Conservation (phyloP, 2,797 vertebrate genomes). For the Fringilla coelebs region DNA sequence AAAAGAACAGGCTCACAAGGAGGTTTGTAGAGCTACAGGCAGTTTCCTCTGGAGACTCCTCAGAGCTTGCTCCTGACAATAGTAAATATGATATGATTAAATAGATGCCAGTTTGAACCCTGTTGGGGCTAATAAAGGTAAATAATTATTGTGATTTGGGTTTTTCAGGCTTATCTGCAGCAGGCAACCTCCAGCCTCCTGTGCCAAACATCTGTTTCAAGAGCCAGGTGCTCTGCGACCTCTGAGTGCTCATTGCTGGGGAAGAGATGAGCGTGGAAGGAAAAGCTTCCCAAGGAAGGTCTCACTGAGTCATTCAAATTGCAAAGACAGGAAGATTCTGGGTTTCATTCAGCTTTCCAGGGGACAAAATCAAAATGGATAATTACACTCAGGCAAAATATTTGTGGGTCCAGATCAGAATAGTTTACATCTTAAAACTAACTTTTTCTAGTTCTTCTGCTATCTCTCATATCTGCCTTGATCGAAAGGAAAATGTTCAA, state of each 20-base stretch:
- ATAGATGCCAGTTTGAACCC: constrained; percentile 24
- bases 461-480: not conserved
- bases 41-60: not conserved
- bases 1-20: not conserved
- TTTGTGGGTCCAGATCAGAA: not conserved
- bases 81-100: not conserved
- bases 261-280: accelerated
- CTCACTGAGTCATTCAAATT: not conserved
- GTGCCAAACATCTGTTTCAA: constrained; percentile 15
- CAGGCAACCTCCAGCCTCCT: not conserved
- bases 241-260: not conserved
- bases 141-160: constrained; percentile 27
- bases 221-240: not conserved
- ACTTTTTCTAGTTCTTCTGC: not conserved
- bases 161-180: constrained; percentile 19
- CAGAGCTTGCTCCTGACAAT: not conserved
- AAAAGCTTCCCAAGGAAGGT: not conserved
- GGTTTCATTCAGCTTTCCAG: not conserved
- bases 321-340: not conserved
- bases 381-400: not conserved
- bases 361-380: not conserved
- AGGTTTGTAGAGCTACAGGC: not conserved
- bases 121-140: constrained; percentile 40
- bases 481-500: not conserved
- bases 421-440: not conserved